These are phyloP conservation scores for Pterois miles DNA, from an alignment of 2,797 vertebrate genomes.

Conservation along the genomic window DNA sequence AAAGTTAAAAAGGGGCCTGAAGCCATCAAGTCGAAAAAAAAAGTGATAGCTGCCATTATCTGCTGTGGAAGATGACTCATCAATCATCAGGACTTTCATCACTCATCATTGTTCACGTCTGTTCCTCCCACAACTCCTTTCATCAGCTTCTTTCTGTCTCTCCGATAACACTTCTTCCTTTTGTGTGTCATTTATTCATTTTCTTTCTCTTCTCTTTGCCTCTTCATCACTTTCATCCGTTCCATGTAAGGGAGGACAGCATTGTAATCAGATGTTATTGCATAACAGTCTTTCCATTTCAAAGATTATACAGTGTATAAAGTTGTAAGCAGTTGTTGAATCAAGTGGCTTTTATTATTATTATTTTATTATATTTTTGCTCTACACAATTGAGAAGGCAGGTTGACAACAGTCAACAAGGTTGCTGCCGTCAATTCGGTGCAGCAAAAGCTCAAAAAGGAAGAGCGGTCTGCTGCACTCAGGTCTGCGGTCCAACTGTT, in stretches of 20 bases:
- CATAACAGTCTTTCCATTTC: background rate
- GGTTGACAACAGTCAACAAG: background rate
- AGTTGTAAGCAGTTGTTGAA: background rate
- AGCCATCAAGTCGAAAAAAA: slow-evolving; percentile 48
- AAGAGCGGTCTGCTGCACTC: background rate
- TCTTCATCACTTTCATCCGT: slow-evolving; percentile 3
- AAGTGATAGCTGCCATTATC: slow-evolving; percentile 62
- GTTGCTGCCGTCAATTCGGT: background rate
- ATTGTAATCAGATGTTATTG: background rate
- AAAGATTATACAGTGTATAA: background rate
- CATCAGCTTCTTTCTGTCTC: slow-evolving; percentile 19
- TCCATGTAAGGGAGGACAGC: background rate
- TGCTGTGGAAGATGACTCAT: slow-evolving; percentile 53
- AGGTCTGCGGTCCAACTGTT: slow-evolving; percentile 23
- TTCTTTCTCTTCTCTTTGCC: slow-evolving; percentile 7
- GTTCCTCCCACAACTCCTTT: slow-evolving; percentile 44
- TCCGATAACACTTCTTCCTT: slow-evolving; percentile 15
- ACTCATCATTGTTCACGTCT: slow-evolving; percentile 45
- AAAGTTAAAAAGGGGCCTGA: background rate
- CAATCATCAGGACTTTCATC: slow-evolving; percentile 60
- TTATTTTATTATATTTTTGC: background rate
- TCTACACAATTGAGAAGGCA: background rate
- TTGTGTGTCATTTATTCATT: slow-evolving; percentile 3
- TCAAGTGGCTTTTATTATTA: background rate
- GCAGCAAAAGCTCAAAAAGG: background rate